Evolutionary conservation across 2,113 vertebrate species (phyloP).

Genomic region (Phylloscopus trochilus): DNA sequence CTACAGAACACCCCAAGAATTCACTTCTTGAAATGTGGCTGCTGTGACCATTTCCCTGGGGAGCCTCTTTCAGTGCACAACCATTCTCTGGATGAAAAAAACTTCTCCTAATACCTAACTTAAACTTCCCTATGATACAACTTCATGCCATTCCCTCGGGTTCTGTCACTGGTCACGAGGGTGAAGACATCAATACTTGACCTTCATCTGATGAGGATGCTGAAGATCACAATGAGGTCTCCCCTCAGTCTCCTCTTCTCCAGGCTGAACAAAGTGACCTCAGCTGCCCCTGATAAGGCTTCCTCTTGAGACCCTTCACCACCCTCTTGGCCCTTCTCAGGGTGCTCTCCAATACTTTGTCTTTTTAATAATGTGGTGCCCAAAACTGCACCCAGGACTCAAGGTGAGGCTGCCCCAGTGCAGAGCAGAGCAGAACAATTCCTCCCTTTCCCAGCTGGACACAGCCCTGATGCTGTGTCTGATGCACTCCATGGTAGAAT

Average conservation of each 20-base stretch:
- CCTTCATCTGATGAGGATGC: neutral
- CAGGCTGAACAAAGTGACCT: neutral
- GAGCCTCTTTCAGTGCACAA: neutral
- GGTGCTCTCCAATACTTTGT: neutral
- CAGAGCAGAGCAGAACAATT: neutral
- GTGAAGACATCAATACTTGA: neutral
- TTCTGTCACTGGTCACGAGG: neutral
- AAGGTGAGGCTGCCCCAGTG: neutral
- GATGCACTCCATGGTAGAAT: neutral
- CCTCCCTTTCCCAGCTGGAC: neutral
- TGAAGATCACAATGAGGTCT: neutral
- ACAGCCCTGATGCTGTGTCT: neutral
- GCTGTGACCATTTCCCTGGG: neutral
- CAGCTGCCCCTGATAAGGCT: neutral
- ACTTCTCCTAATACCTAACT: neutral
- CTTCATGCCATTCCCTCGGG: neutral
- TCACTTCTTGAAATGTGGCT: neutral
- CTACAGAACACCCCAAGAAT: neutral
- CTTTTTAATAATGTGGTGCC: neutral
- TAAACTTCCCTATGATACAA: neutral
- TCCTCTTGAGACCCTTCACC: neutral
- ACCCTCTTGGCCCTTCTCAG: fast-evolving
- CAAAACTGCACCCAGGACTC: neutral
- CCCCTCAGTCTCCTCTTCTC: neutral
- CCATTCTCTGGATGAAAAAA: neutral